Percentiles rank a stretch among this genome's conserved stretches.
Conservation (phyloP, 2,113 vertebrate species). For the Sus scrofa region T2T-Sscrofa CM000820.6:93267001-93267500, state of each 20-base stretch:
- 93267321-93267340: neutral
- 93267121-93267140: neutral
- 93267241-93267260: neutral
- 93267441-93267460: neutral
- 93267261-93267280: neutral
- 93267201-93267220: neutral
- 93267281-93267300: neutral
- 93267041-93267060: neutral
- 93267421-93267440: neutral
- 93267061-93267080: neutral
- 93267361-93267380: neutral
- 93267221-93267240: neutral
- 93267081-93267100: neutral
- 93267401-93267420: neutral
- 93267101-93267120: neutral
- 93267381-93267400: neutral
- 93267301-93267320: neutral
- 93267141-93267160: neutral
- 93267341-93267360: neutral
- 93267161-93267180: neutral
- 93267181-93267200: neutral
- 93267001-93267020: neutral
- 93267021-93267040: neutral
- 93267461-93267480: neutral
- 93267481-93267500: neutral